Base-by-base conservation (phyloP, 2,797 vertebrate genomes). In the Balearica regulorum region DNA sequence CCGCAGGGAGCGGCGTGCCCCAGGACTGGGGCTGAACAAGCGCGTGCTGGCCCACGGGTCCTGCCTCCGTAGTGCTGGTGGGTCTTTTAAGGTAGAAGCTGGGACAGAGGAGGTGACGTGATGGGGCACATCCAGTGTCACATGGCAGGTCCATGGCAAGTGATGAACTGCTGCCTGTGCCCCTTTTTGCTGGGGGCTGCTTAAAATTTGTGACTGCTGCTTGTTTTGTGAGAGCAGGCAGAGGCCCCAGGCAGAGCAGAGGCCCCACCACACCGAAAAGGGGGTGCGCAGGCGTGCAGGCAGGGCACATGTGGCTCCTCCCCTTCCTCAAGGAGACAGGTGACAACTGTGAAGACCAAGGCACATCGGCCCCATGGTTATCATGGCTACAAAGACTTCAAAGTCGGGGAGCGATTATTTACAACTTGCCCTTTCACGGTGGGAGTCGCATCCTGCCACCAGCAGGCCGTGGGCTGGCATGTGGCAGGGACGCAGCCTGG, bases 211-310 rank as follows among this genome's bases (percentile, higher is more conserved):
- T 20, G 17, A 4, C 29, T 13, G 12, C 12, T 54, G 37, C 29
- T 37, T 60, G 46, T 41, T 54, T 41, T 46, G 55, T 26, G 33
- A 65, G 44, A 39, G 35, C 35, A 55, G 19, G 10, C 0, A 1
- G 25, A 61, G 43, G 57, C 20, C 19, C 31, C 9, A 10, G 7
- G 44, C 61, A 53, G 24, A 21, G 43, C 22, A 21, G 33, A n/a
- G 7, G 3, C 54, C 10, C 13, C 2, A 0, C 3, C 4, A 6
- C 1, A 8, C 16, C 0, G 1, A 33, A 16, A 46, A 35, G 1
- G 25, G 29, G 4, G 6, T 10, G 57, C 3, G 8, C 35, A 18
- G 0, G 0, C 10, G 4, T 1, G 17, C 9, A 10, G 13, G 20
- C 31, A 21, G 43, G 13, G 1, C 21, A 13, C 0, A 0, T 1